phyloP scores from a whole-genome alignment of 2,113 vertebrate genomes.

The Meles meles region DNA sequence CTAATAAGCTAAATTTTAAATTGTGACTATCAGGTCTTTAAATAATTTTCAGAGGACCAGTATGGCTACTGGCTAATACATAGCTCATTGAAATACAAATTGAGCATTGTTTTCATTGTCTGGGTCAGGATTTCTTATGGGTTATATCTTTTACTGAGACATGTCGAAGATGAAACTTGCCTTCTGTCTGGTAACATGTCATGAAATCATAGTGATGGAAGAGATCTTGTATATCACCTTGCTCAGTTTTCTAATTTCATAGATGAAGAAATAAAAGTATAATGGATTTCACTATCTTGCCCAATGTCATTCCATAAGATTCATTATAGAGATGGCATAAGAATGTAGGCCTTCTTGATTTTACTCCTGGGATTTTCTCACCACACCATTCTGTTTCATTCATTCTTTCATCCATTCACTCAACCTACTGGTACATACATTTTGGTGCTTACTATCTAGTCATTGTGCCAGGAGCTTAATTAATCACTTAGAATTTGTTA shows the following conservation, averaged over 20 bases:
- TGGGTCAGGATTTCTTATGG: neutral
- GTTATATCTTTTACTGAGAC: neutral
- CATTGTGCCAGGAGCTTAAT: neutral
- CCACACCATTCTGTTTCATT: neutral
- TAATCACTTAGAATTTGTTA: neutral
- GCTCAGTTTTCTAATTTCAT: neutral
- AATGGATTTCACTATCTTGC: neutral
- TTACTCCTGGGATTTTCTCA: neutral
- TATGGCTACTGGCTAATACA: neutral
- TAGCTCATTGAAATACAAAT: neutral
- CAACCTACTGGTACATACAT: neutral
- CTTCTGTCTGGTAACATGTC: neutral
- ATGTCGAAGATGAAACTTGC: neutral
- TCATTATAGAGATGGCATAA: neutral
- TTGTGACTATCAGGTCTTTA: neutral
- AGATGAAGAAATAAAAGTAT: neutral
- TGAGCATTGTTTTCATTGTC: neutral
- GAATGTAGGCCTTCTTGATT: neutral
- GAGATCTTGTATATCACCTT: neutral
- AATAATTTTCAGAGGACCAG: neutral
- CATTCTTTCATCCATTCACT: neutral
- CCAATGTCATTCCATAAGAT: neutral
- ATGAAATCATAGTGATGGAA: neutral
- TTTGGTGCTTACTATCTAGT: neutral
- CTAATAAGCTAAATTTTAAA: neutral